These are phyloP conservation scores for Augiades crinisus DNA, from an alignment of 2,888 invertebrate species.

Conservation along the genomic window DNA sequence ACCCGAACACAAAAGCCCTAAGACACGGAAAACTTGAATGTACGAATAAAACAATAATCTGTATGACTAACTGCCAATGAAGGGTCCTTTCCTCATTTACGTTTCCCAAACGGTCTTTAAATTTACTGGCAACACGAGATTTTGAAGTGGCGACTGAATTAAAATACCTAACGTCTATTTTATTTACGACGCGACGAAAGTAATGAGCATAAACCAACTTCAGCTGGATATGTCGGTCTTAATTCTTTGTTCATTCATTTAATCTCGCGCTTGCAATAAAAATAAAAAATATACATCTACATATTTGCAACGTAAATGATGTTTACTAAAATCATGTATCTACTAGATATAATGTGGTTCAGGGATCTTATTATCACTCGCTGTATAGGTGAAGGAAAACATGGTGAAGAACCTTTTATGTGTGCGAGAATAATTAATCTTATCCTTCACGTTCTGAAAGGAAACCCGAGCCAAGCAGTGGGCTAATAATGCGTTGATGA, in stretches of 20 bases:
- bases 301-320: slow-evolving; percentile 10
- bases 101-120: slow-evolving; percentile 26
- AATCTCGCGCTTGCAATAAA: not conserved
- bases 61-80: slow-evolving; percentile 34
- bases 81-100: slow-evolving; percentile 23
- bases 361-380: no score
- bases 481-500: no score
- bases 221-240: not conserved
- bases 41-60: no score
- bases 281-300: not conserved
- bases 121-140: slow-evolving; percentile 29
- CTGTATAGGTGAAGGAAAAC: no score
- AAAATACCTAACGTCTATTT: slow-evolving; percentile 24
- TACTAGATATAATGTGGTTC: no score
- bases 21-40: no score
- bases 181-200: slow-evolving; percentile 23
- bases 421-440: no score
- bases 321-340: no score
- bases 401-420: no score
- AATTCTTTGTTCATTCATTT: not conserved
- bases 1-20: no score
- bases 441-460: no score
- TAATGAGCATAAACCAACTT: slow-evolving; percentile 8
- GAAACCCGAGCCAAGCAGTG: no score
- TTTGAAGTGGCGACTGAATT: slow-evolving; percentile 25